A percentile compares a stretch with the other conserved stretches of the same genome.
phyloP scores from a whole-genome alignment of 2,113 vertebrate species.

The Pristiophorus japonicus region DNA sequence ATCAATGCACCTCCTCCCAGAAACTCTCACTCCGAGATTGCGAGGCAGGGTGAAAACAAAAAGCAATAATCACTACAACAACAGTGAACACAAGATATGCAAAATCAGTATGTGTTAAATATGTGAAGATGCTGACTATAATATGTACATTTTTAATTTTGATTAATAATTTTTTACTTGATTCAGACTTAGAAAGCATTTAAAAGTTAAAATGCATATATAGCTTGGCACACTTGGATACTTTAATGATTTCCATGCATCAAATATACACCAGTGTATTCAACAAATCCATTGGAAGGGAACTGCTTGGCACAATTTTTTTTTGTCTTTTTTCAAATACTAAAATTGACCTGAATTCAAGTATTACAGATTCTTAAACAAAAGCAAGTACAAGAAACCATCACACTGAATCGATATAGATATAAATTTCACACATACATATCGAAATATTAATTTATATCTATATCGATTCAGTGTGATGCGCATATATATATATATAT shows the following conservation, averaged over 20 bases:
- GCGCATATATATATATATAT: slow-evolving; percentile 65
- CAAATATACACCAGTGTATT: slow-evolving; percentile 69
- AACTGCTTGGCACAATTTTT: slow-evolving; percentile 68
- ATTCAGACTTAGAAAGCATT: slow-evolving; percentile 65
- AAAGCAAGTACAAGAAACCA: slow-evolving; percentile 80
- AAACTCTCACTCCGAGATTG: neutral
- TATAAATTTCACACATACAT: slow-evolving; percentile 13
- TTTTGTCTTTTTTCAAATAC: slow-evolving; percentile 72
- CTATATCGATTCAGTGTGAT: slow-evolving; percentile 64
- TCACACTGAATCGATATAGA: slow-evolving; percentile 63
- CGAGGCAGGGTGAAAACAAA: neutral
- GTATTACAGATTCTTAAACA: slow-evolving; percentile 84
- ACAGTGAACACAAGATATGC: slow-evolving; percentile 85
- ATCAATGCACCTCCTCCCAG: neutral
- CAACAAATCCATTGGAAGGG: slow-evolving; percentile 41
- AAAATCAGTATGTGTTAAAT: slow-evolving; percentile 62
- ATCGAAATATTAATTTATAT: slow-evolving; percentile 20
- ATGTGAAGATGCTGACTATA: slow-evolving; percentile 43
- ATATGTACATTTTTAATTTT: slow-evolving; percentile 49
- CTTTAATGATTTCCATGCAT: slow-evolving; percentile 79
- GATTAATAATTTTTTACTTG: slow-evolving; percentile 57
- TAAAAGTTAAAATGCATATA: slow-evolving; percentile 62
- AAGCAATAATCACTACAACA: slow-evolving; percentile 48
- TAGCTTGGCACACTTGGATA: slow-evolving; percentile 73
- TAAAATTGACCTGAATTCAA: slow-evolving; percentile 93